These are phyloP conservation scores for Euphydryas editha DNA, from an alignment of 2,888 invertebrate genomes.

Conservation along the genomic window DNA sequence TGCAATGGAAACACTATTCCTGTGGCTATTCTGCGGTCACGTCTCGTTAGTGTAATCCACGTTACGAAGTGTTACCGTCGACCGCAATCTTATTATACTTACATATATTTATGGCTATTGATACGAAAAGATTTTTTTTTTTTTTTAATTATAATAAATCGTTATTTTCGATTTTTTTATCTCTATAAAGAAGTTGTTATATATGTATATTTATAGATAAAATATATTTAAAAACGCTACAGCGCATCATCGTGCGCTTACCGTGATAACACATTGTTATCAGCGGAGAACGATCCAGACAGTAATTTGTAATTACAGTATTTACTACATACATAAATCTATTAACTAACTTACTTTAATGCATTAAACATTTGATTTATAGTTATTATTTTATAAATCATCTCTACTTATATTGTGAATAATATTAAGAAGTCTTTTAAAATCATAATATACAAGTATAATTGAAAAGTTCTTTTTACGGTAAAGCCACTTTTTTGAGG, in stretches of 20 bases:
- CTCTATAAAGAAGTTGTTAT: no score
- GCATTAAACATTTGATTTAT: no score
- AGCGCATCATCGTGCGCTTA: background rate
- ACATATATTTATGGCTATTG: constrained; percentile 16
- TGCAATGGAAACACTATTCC: constrained; percentile 7
- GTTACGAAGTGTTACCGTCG: constrained; percentile 26
- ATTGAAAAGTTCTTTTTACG: no score
- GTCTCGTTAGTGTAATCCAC: constrained; percentile 28
- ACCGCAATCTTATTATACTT: constrained; percentile 19
- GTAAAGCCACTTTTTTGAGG: no score
- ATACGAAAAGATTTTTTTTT: background rate
- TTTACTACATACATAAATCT: background rate
- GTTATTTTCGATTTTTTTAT: no score
- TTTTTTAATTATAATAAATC: background rate
- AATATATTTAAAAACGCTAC: background rate
- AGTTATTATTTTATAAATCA: no score
- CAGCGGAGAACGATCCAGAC: background rate
- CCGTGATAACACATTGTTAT: background rate
- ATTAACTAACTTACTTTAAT: background rate
- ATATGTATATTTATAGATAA: background rate
- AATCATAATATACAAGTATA: no score
- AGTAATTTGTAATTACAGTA: background rate
- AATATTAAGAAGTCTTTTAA: no score
- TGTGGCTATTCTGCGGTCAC: constrained; percentile 31
- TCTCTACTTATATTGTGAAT: no score